These are phyloP conservation scores for Biston betularia DNA, from an alignment of 2,888 invertebrate species.

Conservation along the genomic window DNA sequence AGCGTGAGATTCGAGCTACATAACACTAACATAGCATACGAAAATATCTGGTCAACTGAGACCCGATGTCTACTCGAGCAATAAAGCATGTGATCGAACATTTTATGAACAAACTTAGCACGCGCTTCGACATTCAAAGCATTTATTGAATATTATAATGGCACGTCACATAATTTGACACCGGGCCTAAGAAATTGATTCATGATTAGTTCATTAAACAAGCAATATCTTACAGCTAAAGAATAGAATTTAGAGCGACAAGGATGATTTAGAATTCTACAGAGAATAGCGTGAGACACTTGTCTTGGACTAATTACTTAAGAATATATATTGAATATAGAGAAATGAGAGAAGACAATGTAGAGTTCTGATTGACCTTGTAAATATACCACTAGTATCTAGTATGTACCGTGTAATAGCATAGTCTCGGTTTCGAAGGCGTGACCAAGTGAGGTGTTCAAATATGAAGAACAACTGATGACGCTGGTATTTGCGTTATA, in stretches of 20 bases:
- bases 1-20: neutral
- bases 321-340: neutral
- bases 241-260: neutral
- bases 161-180: neutral
- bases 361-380: slow-evolving; percentile 20
- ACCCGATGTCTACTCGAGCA: neutral
- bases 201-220: neutral
- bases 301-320: neutral
- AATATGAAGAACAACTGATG: slow-evolving; percentile 6
- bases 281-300: neutral
- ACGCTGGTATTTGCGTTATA: neutral
- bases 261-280: slow-evolving; percentile 20
- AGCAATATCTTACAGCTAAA: slow-evolving; percentile 24
- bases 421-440: slow-evolving; percentile 19
- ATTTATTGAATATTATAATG: neutral
- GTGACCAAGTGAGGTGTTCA: slow-evolving; percentile 14
- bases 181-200: neutral
- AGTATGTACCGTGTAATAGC: slow-evolving; percentile 20
- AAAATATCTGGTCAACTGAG: neutral
- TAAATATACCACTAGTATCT: slow-evolving; percentile 14
- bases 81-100: neutral
- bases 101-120: neutral
- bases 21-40: neutral
- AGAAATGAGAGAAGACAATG: too few species aligned
- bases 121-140: neutral